Conservation (phyloP, 92 coral and sea anemone species). For the Porites divaricata region DNA sequence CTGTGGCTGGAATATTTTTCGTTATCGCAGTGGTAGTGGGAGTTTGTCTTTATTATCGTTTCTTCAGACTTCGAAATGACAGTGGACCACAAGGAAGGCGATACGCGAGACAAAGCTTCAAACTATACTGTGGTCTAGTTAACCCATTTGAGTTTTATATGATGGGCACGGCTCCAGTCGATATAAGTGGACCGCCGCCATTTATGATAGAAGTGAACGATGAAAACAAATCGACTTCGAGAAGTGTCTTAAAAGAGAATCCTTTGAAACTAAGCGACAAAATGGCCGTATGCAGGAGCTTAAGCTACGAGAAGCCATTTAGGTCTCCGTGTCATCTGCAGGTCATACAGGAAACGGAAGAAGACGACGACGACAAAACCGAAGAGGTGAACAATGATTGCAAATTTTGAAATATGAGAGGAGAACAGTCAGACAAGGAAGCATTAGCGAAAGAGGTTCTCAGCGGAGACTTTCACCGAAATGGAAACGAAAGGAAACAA, state of each 20-base stretch:
- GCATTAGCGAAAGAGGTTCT: too few relatives aligned
- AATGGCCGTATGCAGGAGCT: constrained; percentile 2
- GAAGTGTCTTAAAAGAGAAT: background rate
- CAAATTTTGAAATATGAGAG: too few relatives aligned
- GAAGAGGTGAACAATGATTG: background rate
- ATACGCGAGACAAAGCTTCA: background rate
- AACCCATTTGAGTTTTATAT: constrained; percentile 6
- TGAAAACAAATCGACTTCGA: background rate
- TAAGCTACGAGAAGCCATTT: constrained; percentile 8
- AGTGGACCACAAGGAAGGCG: background rate
- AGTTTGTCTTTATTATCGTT: constrained; percentile 21
- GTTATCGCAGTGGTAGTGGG: background rate
- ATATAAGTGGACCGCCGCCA: background rate
- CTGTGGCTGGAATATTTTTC: constrained; percentile 23
- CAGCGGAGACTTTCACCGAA: too few relatives aligned
- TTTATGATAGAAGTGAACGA: background rate
- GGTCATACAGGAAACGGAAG: constrained; percentile 14
- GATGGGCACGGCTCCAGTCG: background rate
- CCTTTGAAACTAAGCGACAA: constrained; percentile 1
- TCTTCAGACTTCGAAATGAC: background rate
- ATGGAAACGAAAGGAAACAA: too few relatives aligned
- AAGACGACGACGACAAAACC: constrained; percentile 8
- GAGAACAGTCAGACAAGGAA: too few relatives aligned
- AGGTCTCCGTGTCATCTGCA: constrained; percentile 18
- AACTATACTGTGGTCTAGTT: background rate